Evolutionary conservation across 30 jellyfish, hydroid and myxozoan species (phyloP), one percentile per base, ranked within the genome.

Genomic region (Aurelia aurita): DNA sequence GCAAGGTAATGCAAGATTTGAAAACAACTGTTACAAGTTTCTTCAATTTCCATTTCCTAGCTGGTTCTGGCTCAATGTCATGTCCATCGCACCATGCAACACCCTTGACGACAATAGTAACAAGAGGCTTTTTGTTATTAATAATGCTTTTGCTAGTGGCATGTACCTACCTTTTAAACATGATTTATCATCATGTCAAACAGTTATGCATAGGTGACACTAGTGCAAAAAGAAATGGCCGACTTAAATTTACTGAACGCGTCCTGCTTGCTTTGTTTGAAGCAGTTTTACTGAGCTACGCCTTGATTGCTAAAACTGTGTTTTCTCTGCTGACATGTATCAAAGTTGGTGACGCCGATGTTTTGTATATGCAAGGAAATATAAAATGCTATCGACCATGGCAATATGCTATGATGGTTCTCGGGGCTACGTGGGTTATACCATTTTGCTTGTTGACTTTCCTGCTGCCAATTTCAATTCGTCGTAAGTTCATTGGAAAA

Each of bases 251-350:
- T 16, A 12, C 71, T 44, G 55, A 53, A 28, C 49, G 32, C 20
- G 32, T 72, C 4, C 51, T 72, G 26, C 58, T 72, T 5, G 84
- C 71, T 4, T 49, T 53, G 8, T 53, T 72, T 22, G 84, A 72
- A 60, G 35, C 55, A 12, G 51, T 46, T 60, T 27, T 72, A 11
- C 71, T 72, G 57, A 72, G 55, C 54, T 72, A 72, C 23, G 70
- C 84, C 20, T 9, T 49, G 16, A 27, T 45, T 45, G 55, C 71
- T 3, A 49, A 72, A 13, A 31, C 54, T 25, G 55, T 72, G 14
- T 53, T 72, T 69, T 44, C 51, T 18, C 84, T 72, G 21, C 53
- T 72, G 54, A 72, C n/a, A n/a, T 72, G 84, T 19, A 51, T 47
- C 14, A 20, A 21, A 12, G 43, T 72, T 25, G 54, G 20, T 23